These are phyloP conservation scores for Drosophila meridiana DNA, from an alignment of 2,888 invertebrate genomes.

Conservation along the genomic window DNA sequence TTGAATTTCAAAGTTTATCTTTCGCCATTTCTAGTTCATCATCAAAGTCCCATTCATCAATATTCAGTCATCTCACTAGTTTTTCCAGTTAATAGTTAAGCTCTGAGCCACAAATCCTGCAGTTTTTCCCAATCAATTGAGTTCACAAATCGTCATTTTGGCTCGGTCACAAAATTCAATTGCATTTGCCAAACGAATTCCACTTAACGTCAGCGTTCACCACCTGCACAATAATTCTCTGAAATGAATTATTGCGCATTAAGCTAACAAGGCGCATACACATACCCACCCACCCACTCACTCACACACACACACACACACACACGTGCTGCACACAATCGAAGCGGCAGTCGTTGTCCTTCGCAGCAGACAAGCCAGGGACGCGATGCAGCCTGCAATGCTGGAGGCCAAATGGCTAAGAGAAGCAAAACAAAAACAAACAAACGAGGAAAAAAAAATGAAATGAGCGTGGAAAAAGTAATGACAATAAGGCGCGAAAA, in stretches of 20 bases:
- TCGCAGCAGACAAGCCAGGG: slow-evolving; percentile 58
- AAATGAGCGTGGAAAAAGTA: slow-evolving; percentile 31
- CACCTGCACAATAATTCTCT: slow-evolving; percentile 44
- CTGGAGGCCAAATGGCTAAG: slow-evolving; percentile 61
- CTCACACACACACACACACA: neutral
- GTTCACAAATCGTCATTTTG: slow-evolving; percentile 13
- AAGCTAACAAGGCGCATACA: slow-evolving; percentile 36
- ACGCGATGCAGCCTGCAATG: slow-evolving; percentile 58
- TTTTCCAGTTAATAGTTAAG: neutral
- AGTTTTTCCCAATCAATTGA: slow-evolving; percentile 7
- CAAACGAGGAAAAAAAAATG: slow-evolving; percentile 14
- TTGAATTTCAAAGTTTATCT: neutral
- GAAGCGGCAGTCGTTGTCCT: slow-evolving; percentile 50
- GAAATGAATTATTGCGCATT: slow-evolving; percentile 72
- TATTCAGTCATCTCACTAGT: neutral
- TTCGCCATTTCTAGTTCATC: neutral
- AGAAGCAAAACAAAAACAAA: slow-evolving; percentile 19
- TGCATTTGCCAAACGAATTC: slow-evolving; percentile 49
- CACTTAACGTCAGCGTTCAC: slow-evolving; percentile 36
- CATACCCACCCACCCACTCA: slow-evolving; percentile 4
- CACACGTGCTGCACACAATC: slow-evolving; percentile 20
- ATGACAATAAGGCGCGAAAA: slow-evolving; percentile 71
- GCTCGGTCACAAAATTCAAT: slow-evolving; percentile 26
- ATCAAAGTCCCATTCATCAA: too few species aligned
- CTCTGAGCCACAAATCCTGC: slow-evolving; percentile 1